These are phyloP conservation scores for Melanargia galathea DNA, from an alignment of 2,888 invertebrate species.

Conservation along the genomic window DNA sequence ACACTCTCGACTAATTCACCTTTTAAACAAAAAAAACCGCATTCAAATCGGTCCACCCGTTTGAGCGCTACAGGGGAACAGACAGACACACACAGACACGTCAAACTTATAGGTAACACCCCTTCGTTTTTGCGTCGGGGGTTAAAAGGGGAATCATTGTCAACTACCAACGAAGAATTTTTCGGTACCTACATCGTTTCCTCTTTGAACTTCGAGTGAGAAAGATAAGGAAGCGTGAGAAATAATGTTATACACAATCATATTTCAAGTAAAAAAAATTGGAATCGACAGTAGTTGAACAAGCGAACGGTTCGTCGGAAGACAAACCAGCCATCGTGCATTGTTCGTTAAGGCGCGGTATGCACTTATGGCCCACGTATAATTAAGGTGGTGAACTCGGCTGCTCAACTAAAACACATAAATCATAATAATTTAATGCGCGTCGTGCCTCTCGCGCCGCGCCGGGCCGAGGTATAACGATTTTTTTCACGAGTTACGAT, in stretches of 20 bases:
- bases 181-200: too few species aligned
- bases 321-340: slow-evolving; percentile 54
- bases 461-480: slow-evolving; percentile 47
- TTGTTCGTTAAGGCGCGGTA: slow-evolving; percentile 62
- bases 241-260: neutral
- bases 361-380: slow-evolving; percentile 56
- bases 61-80: too few species aligned
- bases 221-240: slow-evolving; percentile 8
- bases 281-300: slow-evolving; percentile 29
- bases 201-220: neutral
- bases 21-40: too few species aligned
- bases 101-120: too few species aligned
- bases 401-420: slow-evolving; percentile 74
- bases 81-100: too few species aligned
- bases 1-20: too few species aligned
- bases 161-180: too few species aligned
- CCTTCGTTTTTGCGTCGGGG: too few species aligned
- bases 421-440: slow-evolving; percentile 81
- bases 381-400: slow-evolving; percentile 69
- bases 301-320: slow-evolving; percentile 29
- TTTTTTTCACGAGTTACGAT: slow-evolving; percentile 67
- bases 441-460: slow-evolving; percentile 61
- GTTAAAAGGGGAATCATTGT: too few species aligned
- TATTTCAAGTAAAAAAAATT: slow-evolving; percentile 14
- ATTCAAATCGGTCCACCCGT: too few species aligned